Evolutionary conservation across 2,888 invertebrate genomes (phyloP), one percentile per base, ranked within the genome.

Genomic region (Eristalis arbustorum): DNA sequence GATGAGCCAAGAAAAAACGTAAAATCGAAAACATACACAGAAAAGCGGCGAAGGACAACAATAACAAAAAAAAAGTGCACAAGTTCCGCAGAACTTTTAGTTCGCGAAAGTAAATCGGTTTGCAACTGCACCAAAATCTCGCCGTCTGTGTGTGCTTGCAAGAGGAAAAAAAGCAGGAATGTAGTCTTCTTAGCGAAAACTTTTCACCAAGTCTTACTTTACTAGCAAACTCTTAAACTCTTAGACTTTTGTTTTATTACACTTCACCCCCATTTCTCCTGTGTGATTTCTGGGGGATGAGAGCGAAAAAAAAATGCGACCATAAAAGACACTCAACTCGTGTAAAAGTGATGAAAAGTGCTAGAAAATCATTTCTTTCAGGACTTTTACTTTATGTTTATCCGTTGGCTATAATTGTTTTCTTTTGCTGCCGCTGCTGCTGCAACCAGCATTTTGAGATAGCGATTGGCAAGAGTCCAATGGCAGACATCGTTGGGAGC

Each of bases 261-360:
- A 25, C 49, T 49, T 31, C 59, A 25, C 25, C 59, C 59, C 13
- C 59, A 28, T 59, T 28, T 42, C 6, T 66, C 63, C 42, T 42
- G 28, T 69, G 68, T 8, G 49, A 18, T n/a, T 14, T 5, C n/a
- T 42, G 42, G 5, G 14, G 42, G 49, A 18, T 49, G 49, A 18
- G 18, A 42, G 42, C 6, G 6, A 4, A 18, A 49, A 18, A n/a
- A 49, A 18, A 14, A 42, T n/a, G 14, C 14, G 14, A n/a, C 49
- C 73, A 83, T 83, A 34, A 79, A 74, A 79, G 74, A 78, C 78
- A 78, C 83, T 83, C 68, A 68, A 73, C 68, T 64, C 68, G 62
- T 25, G 59, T 76, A 73, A 68, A 84, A 79, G 69, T 78, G 67
- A 77, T 49, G 69, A 18, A 49, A 64, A 64, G 57, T 37, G 56